Evolutionary conservation across 2,888 invertebrate genomes (phyloP), one percentile per base, ranked within the genome.

Genomic region (Panorpa germanica): DNA sequence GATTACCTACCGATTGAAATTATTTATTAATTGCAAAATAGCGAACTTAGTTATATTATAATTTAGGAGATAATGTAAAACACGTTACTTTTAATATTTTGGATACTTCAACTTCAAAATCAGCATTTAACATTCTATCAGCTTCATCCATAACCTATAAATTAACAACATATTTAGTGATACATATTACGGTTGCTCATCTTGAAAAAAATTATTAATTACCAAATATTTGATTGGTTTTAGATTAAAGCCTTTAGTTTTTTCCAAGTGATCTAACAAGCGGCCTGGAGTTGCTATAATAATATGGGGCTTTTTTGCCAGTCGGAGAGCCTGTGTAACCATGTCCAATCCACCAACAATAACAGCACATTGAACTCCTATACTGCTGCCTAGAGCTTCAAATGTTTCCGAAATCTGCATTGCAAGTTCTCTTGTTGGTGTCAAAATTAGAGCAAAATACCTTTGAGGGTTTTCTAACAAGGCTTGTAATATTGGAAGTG

Each of bases 311-410:
- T 95, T 91, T 52, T 91, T 95, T 2, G 88, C 86, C 28, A 98
- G 56, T 43, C 76, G 67, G 35, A 95, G 56, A 0, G 88, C 72
- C 49, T 99, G 98, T 0, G 88, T 76, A 46, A 86, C 81, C 90
- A 95, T 95, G 48, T 99, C 96, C 71, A 96, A 90, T 2, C 98
- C 98, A 26, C 98, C 98, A 4, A 99, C 96, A 45, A 99, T 78
- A 1, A 96, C 95, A 31, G 77, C 86, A 56, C 83, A 85, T 62
- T 90, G 88, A 2, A 98, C 80, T 21, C 95, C 95, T 48, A 98
- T 86, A 36, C 72, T 69, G 9, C 82, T 65, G 32, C 85, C 83
- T 35, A 98, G 60, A 3, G 96, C 96, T 52, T 93, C 88, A 60
- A 98, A 90, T 49, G 99, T 98, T 56, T 98, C 96, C 1, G 86